Base-by-base conservation (phyloP, 2,888 invertebrate species). In the Willowsia nigromaculata region DNA sequence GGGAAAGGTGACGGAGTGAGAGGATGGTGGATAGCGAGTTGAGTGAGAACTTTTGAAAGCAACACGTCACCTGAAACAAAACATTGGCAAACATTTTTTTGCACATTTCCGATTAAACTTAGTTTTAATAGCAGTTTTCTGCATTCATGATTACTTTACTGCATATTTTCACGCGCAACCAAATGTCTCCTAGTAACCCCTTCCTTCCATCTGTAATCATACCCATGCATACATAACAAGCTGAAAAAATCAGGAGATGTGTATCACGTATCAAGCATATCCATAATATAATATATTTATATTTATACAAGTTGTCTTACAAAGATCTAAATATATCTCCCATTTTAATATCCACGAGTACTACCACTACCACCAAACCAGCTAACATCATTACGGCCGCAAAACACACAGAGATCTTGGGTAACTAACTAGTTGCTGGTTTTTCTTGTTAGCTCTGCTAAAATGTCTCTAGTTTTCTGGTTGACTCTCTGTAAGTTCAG, bases 391-490 rank as follows among this genome's bases (percentile, higher is more conserved):
- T 18, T 15, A 15, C 30, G 15, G 62, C 62, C 27, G 30, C 27
- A 62, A 30, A 27, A 62, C n/a, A 30, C 62, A 62, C 6, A 71
- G n/a, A 9, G 65, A 18, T 40, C 13, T 9, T 71, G 68, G 22
- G 68, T 65, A 22, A 59, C 59, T 68, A 22, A 74, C 74, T 74
- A 27, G 47, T 53, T 56, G 30, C 33, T 33, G 53, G 53, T 37
- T 33, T 50, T 30, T 33, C 78, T 76, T 76, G 50, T 30, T 50
- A 27, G 37, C 22, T 37, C n/a, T 5, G 76, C 30, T 78, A 11
- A 56, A 78, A 33, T 27, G 78, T 78, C 50, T 47, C 78, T 78
- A 78, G 78, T 56, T 78, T 78, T 78, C 78, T 78, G 53, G 78
- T 78, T 78, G 78, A 78, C 53, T 78, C 78, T 33, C n/a, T n/a